A percentile compares a stretch with the other conserved stretches of the same genome.
phyloP scores from a whole-genome alignment of 2,888 invertebrate genomes.

The Hirtodrosophila cameraria region DNA sequence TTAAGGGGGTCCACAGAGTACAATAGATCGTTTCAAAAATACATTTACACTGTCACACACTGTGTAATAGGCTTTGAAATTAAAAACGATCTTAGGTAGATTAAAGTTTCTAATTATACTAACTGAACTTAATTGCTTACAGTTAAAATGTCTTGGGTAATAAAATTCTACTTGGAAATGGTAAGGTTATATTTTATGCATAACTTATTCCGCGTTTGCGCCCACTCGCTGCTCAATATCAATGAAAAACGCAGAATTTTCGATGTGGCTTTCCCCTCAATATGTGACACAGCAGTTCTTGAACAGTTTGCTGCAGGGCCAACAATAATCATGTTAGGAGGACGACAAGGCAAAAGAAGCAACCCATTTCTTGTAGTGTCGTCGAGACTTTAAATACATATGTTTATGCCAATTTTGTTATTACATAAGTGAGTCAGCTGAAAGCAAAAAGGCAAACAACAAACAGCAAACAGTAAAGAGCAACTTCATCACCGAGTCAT shows the following conservation, averaged over 20 bases:
- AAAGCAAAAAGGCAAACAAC: constrained; percentile 12
- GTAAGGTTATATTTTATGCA: neutral
- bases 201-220: constrained; percentile 3
- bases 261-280: constrained; percentile 30
- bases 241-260: constrained; percentile 13
- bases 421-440: constrained; percentile 77
- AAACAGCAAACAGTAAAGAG: no score
- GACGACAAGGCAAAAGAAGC: neutral
- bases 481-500: constrained; percentile 11
- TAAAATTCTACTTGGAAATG: no score
- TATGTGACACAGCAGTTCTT: constrained; percentile 60
- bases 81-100: no score
- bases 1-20: no score
- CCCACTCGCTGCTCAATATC: constrained; percentile 17
- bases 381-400: constrained; percentile 61
- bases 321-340: constrained; percentile 32
- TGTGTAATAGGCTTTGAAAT: no score
- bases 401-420: constrained; percentile 75
- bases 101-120: no score
- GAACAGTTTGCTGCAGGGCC: constrained; percentile 5
- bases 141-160: no score
- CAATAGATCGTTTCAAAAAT: no score
- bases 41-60: no score
- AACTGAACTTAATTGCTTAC: no score
- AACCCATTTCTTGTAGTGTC: constrained; percentile 44